Percentiles rank a stretch among this genome's conserved stretches.
phyloP scores from a whole-genome alignment of 2,113 vertebrate genomes.

The Heterochromis multidens region DNA sequence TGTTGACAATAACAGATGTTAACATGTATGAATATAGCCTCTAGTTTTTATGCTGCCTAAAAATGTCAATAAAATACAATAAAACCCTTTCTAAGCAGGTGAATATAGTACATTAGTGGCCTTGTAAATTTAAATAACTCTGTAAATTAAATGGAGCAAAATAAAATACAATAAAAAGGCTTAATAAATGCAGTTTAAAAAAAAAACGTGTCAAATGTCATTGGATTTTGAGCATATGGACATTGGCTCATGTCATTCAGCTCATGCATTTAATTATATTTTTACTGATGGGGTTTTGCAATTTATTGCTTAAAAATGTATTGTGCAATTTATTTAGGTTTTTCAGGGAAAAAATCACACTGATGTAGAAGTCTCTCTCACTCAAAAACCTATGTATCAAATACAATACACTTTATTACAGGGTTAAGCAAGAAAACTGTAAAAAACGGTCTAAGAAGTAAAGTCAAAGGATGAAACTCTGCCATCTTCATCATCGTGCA shows the following conservation, averaged over 20 bases:
- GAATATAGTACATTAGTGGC: background rate
- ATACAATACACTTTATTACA: background rate
- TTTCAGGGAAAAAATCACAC: background rate
- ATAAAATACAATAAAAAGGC: background rate
- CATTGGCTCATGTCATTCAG: background rate
- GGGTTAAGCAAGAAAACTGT: background rate
- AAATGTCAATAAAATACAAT: background rate
- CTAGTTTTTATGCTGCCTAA: background rate
- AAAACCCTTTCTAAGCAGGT: background rate
- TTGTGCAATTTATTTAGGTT: background rate
- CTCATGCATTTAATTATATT: background rate
- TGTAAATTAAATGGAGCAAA: background rate
- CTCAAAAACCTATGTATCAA: background rate
- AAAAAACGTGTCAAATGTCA: background rate
- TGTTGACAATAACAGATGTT: too few species aligned
- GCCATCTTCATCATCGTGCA: background rate
- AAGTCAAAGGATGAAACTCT: background rate
- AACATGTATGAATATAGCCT: background rate
- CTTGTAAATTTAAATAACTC: background rate
- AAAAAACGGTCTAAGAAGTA: background rate
- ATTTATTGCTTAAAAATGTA: background rate
- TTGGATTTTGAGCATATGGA: background rate
- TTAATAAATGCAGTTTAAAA: background rate
- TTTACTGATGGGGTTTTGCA: background rate
- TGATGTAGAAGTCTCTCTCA: background rate